phyloP scores from a whole-genome alignment of 2,888 invertebrate species.

The Erebia ligea region DNA sequence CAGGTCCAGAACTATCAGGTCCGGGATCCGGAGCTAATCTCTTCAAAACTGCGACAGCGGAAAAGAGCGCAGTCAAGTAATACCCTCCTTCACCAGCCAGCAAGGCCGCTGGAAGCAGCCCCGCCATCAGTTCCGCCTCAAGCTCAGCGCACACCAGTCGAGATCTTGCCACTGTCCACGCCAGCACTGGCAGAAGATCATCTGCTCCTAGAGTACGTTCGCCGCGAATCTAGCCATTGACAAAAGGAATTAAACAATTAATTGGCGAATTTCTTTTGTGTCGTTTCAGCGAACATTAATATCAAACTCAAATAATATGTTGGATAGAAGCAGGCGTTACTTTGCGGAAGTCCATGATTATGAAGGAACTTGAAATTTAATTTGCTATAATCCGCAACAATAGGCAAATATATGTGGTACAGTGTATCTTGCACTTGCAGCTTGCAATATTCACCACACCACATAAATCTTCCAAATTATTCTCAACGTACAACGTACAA shows the following conservation, averaged over 20 bases:
- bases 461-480: no score
- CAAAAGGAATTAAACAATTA: background rate
- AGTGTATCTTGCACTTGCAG: no score
- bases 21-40: constrained; percentile 81
- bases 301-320: no score
- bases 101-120: constrained; percentile 94
- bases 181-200: constrained; percentile 95
- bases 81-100: constrained; percentile 97
- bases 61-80: constrained; percentile 96
- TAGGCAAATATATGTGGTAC: no score
- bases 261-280: no score
- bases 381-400: no score
- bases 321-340: no score
- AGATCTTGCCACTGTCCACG: constrained; percentile 95
- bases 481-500: no score
- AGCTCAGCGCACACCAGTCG: constrained; percentile 96
- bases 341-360: no score
- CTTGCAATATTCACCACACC: no score
- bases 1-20: constrained; percentile 65
- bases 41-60: constrained; percentile 95
- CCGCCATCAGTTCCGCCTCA: constrained; percentile 98
- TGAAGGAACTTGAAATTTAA: no score
- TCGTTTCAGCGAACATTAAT: no score
- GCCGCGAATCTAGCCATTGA: constrained; percentile 83
- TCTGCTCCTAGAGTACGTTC: constrained; percentile 90